phyloP scores from a whole-genome alignment of 2,888 invertebrate genomes.

The Tiliacea citrago region DNA sequence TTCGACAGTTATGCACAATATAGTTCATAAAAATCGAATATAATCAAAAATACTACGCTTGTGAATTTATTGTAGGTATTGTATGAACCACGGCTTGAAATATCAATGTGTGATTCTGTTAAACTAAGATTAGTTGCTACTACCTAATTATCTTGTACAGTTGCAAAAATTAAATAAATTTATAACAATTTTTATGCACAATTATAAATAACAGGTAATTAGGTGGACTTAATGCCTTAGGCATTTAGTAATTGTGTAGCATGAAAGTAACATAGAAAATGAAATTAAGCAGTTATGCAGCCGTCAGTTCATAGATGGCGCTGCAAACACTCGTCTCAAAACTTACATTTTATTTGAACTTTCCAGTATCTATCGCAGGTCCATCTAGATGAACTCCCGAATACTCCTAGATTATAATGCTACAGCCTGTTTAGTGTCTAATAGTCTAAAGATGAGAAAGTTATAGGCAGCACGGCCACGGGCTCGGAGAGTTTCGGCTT shows the following conservation, averaged over 20 bases:
- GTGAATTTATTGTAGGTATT: neutral
- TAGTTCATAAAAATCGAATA: neutral
- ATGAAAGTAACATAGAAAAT: too few relatives aligned
- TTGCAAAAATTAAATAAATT: neutral
- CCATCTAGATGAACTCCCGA: constrained; percentile 1
- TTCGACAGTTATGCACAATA: neutral
- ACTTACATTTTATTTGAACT: constrained; percentile 20
- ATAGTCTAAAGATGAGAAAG: constrained; percentile 75
- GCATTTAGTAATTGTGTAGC: neutral
- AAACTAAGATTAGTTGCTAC: neutral
- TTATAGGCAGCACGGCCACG: constrained; percentile 92
- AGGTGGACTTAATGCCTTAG: neutral
- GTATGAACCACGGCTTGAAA: neutral
- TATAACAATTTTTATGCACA: neutral
- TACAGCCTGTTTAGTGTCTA: constrained; percentile 15
- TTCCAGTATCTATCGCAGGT: neutral
- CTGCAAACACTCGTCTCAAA: neutral
- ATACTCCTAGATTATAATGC: neutral
- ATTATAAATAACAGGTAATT: neutral
- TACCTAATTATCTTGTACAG: neutral
- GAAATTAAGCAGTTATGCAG: neutral
- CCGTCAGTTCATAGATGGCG: neutral
- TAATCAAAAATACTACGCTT: neutral
- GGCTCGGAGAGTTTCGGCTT: constrained; percentile 93
- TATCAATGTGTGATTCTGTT: neutral